Base-by-base conservation (phyloP, 2,888 invertebrate genomes). In the Epinotia ramella region DNA sequence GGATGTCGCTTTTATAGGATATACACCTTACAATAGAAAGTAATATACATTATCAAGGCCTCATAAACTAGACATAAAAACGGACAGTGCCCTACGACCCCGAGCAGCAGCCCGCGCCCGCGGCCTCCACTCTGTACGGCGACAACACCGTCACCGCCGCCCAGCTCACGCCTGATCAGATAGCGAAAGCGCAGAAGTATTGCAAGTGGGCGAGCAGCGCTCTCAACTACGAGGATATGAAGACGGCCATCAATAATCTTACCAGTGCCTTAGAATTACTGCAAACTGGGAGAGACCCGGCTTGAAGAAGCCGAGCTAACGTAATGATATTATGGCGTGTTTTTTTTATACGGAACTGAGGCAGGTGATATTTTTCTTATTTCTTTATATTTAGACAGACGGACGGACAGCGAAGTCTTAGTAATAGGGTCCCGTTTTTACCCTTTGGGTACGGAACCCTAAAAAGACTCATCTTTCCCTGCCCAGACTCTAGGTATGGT, bases 181-280 rank as follows among this genome's bases (percentile, higher is more conserved):
- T 97, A 83, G 93, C 95, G 24, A 98, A 98, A 92, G 99, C 99
- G 0, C 98, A 98, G 90, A 99, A 99, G 88, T 97, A 97, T 88
- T 98, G 99, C 89, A 99, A 99, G 91, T 99, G 97, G 96, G 99
- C 99, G 1, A 96, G 97, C 77, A 99, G 99, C 88, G 99, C 99
- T 70, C 95, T 99, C 62, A 98, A 98, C 89, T 99, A 99, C 86
- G 99, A 99, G 82, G 99, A 99, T 88, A 95, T 97, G 33, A 96
- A 96, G 82, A 98, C 98, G 0, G 98, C 99, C 6, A 96, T 99
- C 72, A 95, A 95, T 62, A 98, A 99, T 94, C 94, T 99, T 76
- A 96, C 96, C 82, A 98, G 98, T 92, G 99, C 98, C 12, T 91
- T 99, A 77, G 96, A 96, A 83, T 94, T 99, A 78, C 94, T 99